These are phyloP conservation scores for Halcyon chelicuti DNA, from an alignment of 2,797 vertebrate genomes.

Conservation along the genomic window DNA sequence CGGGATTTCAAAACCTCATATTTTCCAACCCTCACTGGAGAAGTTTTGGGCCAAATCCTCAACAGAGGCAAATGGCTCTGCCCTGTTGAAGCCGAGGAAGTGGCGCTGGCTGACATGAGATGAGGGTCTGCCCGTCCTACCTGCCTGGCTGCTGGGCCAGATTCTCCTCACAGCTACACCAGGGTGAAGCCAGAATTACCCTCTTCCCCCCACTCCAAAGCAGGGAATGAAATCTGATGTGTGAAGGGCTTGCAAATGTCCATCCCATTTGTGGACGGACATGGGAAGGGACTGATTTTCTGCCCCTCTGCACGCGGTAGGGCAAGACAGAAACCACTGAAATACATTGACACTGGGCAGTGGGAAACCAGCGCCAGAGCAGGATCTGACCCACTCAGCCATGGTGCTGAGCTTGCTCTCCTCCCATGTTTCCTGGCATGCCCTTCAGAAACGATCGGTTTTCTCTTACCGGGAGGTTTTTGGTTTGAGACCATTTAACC, in stretches of 20 bases:
- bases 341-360: background rate
- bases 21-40: slow-evolving; percentile 54
- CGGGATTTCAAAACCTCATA: slow-evolving; percentile 37
- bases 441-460: slow-evolving; percentile 19
- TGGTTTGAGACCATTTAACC: slow-evolving; percentile 63
- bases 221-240: background rate
- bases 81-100: background rate
- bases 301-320: background rate
- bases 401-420: background rate
- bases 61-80: rapidly evolving
- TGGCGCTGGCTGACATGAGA: background rate
- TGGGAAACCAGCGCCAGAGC: background rate
- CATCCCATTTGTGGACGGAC: rapidly evolving
- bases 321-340: background rate
- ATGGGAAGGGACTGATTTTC: background rate
- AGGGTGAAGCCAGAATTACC: background rate
- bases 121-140: background rate
- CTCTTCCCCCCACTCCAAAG: background rate
- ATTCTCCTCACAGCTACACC: background rate
- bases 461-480: slow-evolving; percentile 36
- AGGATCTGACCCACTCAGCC: background rate
- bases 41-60: background rate
- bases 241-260: background rate
- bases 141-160: background rate
- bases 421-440: background rate